Conservation (phyloP, 2,888 invertebrate genomes). For the Neoitamus cyanurus region DNA sequence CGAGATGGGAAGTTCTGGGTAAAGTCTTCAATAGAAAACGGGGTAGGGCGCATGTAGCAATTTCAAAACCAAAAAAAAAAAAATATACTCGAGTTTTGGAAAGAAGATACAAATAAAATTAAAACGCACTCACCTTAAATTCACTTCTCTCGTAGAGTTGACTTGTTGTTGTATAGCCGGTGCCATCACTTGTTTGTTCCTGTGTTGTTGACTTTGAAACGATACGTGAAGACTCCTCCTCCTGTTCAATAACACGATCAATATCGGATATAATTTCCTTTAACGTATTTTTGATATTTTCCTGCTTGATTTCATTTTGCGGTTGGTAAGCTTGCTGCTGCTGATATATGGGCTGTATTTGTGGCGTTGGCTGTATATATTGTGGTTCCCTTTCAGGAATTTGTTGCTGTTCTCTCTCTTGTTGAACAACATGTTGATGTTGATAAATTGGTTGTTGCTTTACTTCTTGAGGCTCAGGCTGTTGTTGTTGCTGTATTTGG, state of each 20-base stretch:
- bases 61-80: background rate
- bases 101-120: background rate
- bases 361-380: background rate
- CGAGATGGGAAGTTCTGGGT: too few relatives aligned
- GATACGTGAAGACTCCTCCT: constrained; percentile 58
- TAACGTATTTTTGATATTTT: constrained; percentile 69
- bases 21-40: too few relatives aligned
- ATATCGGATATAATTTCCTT: constrained; percentile 73
- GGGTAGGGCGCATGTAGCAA: too few relatives aligned
- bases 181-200: constrained; percentile 5
- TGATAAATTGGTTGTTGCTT: background rate
- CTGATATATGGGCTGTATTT: constrained; percentile 48
- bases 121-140: constrained; percentile 25
- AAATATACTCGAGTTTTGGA: background rate
- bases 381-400: background rate
- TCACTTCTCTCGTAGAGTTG: constrained; percentile 25
- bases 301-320: constrained; percentile 67
- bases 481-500: background rate
- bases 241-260: constrained; percentile 70
- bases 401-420: background rate
- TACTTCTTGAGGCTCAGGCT: background rate
- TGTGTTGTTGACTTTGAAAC: constrained; percentile 11
- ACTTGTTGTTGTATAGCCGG: constrained; percentile 10
- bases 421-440: background rate
- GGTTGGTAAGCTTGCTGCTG: constrained; percentile 45